Evolutionary conservation across 1,140 invertebrate species (phyloP).

Genomic region (Copidosoma floridanum): DNA sequence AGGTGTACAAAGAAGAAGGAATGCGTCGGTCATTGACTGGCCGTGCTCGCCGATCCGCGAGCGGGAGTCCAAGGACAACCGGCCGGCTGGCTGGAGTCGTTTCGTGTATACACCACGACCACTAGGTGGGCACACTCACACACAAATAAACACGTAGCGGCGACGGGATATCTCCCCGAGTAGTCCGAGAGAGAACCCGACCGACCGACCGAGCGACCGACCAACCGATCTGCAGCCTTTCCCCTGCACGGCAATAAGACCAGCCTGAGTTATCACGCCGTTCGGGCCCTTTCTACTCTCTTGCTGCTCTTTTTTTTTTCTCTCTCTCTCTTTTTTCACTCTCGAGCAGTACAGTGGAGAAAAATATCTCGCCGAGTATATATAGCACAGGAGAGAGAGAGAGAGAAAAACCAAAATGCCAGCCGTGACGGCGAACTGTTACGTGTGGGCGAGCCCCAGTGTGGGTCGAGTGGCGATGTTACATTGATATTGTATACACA

Average conservation of each 20-base stretch:
- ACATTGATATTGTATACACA: too few relatives aligned
- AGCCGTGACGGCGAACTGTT: not conserved
- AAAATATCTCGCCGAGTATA: not conserved
- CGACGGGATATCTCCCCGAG: too few relatives aligned
- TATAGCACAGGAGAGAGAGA: too few relatives aligned
- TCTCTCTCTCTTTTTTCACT: not conserved
- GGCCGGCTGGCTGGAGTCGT: slow-evolving; percentile 10
- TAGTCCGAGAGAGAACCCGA: slow-evolving; percentile 10
- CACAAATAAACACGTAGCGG: too few relatives aligned
- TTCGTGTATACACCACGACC: not conserved
- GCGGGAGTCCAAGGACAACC: slow-evolving; percentile 53
- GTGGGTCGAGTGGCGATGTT: too few relatives aligned
- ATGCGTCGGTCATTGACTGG: slow-evolving; percentile 52
- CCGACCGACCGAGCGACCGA: slow-evolving; percentile 29
- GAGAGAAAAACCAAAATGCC: slow-evolving; percentile 18
- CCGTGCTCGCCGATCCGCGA: slow-evolving; percentile 51
- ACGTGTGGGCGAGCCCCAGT: not conserved
- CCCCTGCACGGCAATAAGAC: too few relatives aligned
- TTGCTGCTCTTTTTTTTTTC: not conserved
- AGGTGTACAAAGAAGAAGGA: too few relatives aligned
- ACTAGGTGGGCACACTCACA: not conserved
- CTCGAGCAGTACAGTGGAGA: not conserved
- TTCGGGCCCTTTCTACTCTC: not conserved
- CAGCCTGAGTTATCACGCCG: too few relatives aligned
- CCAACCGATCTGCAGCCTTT: slow-evolving; percentile 1